Percentiles rank a stretch among this genome's conserved stretches.
These are phyloP conservation scores for Kudoa iwatai DNA, from an alignment of 30 jellyfish, hydroid and myxozoan genomes.

Conservation along the genomic window DNA sequence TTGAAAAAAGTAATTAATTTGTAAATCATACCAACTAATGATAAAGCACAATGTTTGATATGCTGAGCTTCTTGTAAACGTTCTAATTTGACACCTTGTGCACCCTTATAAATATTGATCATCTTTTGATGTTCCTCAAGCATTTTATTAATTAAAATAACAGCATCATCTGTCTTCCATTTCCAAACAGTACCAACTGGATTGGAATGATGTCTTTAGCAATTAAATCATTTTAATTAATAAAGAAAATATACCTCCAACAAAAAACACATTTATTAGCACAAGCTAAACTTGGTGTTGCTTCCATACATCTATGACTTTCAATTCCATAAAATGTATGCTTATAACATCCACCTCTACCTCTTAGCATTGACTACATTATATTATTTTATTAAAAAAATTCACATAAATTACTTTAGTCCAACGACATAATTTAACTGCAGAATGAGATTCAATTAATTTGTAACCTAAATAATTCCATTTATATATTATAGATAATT, in stretches of 20 bases:
- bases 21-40: constrained; percentile 52
- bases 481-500: not conserved
- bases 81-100: constrained; percentile 73
- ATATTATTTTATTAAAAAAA: constrained; percentile 1
- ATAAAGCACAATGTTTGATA: constrained; percentile 69
- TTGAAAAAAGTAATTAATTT: no score
- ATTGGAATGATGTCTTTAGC: constrained; percentile 67
- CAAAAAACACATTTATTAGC: constrained; percentile 95
- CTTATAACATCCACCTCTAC: constrained; percentile 97
- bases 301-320: constrained; percentile 94
- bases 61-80: constrained; percentile 62
- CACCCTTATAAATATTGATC: constrained; percentile 56
- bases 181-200: constrained; percentile 99
- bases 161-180: constrained; percentile 85
- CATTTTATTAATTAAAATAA: constrained; percentile 21
- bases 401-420: constrained; percentile 26
- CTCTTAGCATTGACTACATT: constrained; percentile 70
- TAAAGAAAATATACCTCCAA: constrained; percentile 35
- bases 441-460: constrained; percentile 75
- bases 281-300: constrained; percentile 97
- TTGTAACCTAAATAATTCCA: constrained; percentile 19
- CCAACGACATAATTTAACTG: constrained; percentile 94
- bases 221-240: not conserved
- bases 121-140: constrained; percentile 48
- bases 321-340: constrained; percentile 91